Conservation (phyloP, 1,140 invertebrate species). For the Hylaeus anthracinus region DNA sequence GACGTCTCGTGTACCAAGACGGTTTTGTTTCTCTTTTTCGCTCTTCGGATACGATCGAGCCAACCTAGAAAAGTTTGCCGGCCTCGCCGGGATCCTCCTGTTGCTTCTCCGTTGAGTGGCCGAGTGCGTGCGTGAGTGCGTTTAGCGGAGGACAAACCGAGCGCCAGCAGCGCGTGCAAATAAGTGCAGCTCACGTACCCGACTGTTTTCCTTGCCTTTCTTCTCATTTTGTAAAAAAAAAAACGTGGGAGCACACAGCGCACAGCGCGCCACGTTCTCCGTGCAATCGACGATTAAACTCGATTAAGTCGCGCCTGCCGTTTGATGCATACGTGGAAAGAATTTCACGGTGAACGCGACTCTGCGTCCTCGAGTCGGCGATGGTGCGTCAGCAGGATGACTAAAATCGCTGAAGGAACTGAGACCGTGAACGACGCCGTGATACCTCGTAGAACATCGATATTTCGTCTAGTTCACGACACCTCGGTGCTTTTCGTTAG, state of each 20-base stretch:
- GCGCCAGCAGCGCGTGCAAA: not conserved
- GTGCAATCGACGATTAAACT: conserved; percentile 38
- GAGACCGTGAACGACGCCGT: not conserved
- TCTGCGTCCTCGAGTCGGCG: conserved; percentile 20
- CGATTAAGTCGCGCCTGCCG: conserved; percentile 37
- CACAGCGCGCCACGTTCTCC: not conserved
- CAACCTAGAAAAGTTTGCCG: not conserved
- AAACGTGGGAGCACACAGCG: not conserved
- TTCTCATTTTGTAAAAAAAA: conserved; percentile 28
- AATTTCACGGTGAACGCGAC: conserved; percentile 41
- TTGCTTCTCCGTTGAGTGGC: not conserved
- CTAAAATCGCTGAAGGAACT: conserved; percentile 28
- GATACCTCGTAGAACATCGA: not conserved
- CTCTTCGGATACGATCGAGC: too few species aligned
- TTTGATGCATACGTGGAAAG: conserved; percentile 44
- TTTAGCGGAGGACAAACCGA: not conserved
- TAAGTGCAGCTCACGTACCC: conserved; percentile 20
- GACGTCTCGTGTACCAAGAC: too few species aligned
- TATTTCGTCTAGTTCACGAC: not conserved
- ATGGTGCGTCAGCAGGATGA: conserved; percentile 46
- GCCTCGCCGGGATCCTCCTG: too few species aligned
- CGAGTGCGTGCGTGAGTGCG: not conserved
- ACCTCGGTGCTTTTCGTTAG: not conserved
- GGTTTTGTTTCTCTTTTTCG: too few species aligned
- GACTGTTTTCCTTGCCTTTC: conserved; percentile 13